Percentiles rank a stretch among this genome's conserved stretches.
These are phyloP conservation scores for Atrina japonica DNA, from an alignment of 2,888 invertebrate genomes.

Conservation along the genomic window DNA sequence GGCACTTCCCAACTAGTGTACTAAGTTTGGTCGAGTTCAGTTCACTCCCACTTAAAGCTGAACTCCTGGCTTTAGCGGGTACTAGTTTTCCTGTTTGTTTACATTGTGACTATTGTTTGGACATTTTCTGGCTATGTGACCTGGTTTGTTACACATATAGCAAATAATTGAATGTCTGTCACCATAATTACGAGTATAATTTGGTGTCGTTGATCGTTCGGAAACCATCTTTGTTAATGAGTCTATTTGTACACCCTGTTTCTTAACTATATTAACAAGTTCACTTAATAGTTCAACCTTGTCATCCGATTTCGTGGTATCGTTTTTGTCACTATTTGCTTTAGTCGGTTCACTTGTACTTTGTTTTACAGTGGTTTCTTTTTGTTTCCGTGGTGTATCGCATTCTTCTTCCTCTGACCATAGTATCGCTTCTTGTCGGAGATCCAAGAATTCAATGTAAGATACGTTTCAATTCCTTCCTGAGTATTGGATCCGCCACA, in stretches of 20 bases:
- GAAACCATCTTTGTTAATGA: too few relatives aligned
- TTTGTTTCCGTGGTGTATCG: not conserved
- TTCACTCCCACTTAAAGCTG: not conserved
- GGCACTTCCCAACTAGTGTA: conserved; percentile 22
- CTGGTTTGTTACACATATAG: too few relatives aligned
- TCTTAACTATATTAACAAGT: too few relatives aligned
- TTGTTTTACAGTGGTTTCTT: not conserved
- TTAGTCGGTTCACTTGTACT: conserved; percentile 3
- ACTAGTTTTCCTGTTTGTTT: too few relatives aligned
- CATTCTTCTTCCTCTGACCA: conserved; percentile 22
- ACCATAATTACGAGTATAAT: too few relatives aligned
- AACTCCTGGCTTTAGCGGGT: conserved; percentile 17
- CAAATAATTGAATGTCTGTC: too few relatives aligned
- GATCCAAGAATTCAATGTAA: conserved; percentile 12
- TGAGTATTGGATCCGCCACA: not conserved
- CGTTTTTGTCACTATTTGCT: not conserved
- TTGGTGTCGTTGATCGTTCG: too few relatives aligned
- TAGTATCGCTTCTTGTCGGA: conserved; percentile 12
- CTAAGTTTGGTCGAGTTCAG: too few relatives aligned
- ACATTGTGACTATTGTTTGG: not conserved
- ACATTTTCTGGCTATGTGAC: conserved; percentile 22
- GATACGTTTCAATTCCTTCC: conserved; percentile 15
- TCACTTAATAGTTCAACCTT: conserved; percentile 3
- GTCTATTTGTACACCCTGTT: too few relatives aligned
- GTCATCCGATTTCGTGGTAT: too few relatives aligned